phyloP scores from a whole-genome alignment of 2,888 invertebrate genomes.

The Aphrophora alni region DNA sequence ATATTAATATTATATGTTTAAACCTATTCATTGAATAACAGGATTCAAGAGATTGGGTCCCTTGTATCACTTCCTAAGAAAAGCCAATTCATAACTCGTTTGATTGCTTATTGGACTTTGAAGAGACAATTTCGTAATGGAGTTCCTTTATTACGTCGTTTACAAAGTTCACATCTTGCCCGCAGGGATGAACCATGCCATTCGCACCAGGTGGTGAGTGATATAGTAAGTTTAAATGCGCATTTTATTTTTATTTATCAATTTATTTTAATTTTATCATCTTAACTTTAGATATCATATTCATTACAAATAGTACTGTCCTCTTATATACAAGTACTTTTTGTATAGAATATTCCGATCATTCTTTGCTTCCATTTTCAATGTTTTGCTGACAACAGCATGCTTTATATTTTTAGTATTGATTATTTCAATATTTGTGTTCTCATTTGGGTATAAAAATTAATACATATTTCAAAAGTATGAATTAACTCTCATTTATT shows the following conservation, averaged over 20 bases:
- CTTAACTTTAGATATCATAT: background rate
- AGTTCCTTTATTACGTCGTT: constrained; percentile 86
- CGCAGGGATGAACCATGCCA: constrained; percentile 54
- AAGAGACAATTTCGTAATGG: constrained; percentile 95
- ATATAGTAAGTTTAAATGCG: constrained; percentile 47
- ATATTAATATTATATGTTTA: too few species aligned
- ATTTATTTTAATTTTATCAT: background rate
- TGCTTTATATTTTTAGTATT: too few species aligned
- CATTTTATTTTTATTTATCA: constrained; percentile 11
- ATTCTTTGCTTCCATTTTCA: too few species aligned
- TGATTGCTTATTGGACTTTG: constrained; percentile 96
- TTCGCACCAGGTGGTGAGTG: constrained; percentile 50
- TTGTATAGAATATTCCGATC: too few species aligned
- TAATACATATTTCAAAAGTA: too few species aligned
- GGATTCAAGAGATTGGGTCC: constrained; percentile 85
- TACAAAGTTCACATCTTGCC: constrained; percentile 63
- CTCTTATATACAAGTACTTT: too few species aligned
- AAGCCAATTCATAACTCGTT: constrained; percentile 83
- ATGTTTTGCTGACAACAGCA: too few species aligned
- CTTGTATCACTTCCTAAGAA: constrained; percentile 78
- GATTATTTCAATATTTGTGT: too few species aligned
- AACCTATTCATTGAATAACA: constrained; percentile 45
- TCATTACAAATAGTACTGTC: too few species aligned
- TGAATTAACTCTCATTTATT: too few species aligned
- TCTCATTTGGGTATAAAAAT: too few species aligned